These are phyloP conservation scores for Hoplias malabaricus DNA, from an alignment of 2,113 vertebrate genomes.

Conservation along the genomic window DNA sequence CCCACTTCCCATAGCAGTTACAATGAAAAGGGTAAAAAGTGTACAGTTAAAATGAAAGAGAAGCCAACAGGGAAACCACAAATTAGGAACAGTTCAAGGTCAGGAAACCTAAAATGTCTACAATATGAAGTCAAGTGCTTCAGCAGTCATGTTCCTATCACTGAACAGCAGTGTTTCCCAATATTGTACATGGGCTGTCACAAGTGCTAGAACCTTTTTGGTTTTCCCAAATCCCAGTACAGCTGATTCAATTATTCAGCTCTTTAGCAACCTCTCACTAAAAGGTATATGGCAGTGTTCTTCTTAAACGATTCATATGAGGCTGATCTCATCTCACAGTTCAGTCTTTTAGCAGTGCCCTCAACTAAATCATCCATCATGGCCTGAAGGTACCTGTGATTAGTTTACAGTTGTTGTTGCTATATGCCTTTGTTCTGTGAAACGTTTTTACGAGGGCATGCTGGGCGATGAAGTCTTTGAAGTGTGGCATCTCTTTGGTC, in stretches of 20 bases:
- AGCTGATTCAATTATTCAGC: too few species aligned
- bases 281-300: too few species aligned
- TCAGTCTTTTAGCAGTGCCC: background rate
- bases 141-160: background rate
- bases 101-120: slow-evolving; percentile 4
- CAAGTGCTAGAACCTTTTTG: background rate
- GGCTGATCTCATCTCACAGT: background rate
- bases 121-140: background rate
- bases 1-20: slow-evolving; percentile 8
- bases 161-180: background rate
- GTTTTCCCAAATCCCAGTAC: too few species aligned
- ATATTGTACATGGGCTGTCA: too few species aligned
- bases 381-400: slow-evolving; percentile 23
- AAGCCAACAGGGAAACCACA: background rate
- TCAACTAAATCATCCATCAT: background rate
- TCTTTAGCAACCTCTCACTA: too few species aligned
- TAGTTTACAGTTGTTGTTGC: background rate
- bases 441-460: slow-evolving; percentile 17
- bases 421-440: slow-evolving; percentile 19
- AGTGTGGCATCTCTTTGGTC: slow-evolving; percentile 45
- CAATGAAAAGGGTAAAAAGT: background rate
- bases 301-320: background rate
- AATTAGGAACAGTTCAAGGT: background rate
- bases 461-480: slow-evolving; percentile 41
- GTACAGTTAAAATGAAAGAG: slow-evolving; percentile 3